Percentiles rank a stretch among this genome's conserved stretches.
These are phyloP conservation scores for Amazona guildingii DNA, from an alignment of 2,113 vertebrate species.

Conservation along the genomic window DNA sequence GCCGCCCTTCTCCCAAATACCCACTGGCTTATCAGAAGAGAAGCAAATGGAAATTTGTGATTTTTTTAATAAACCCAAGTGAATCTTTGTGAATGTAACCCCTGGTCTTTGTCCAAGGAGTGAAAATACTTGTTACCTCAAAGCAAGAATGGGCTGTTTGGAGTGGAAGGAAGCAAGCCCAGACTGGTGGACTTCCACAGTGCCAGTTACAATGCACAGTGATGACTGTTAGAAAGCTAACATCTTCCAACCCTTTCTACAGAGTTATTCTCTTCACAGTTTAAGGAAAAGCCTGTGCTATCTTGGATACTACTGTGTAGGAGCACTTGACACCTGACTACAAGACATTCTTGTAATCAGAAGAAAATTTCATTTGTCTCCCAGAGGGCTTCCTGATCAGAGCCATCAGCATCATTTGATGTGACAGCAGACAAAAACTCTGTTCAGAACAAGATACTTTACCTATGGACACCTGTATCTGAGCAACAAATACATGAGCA, in stretches of 20 bases:
- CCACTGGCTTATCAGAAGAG: background rate
- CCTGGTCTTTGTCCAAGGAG: background rate
- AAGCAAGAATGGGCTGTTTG: background rate
- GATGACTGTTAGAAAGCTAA: background rate
- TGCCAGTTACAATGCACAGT: background rate
- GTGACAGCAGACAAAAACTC: conserved; percentile 3
- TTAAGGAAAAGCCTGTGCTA: background rate
- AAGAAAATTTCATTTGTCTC: background rate
- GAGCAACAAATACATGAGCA: background rate
- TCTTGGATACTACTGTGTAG: background rate
- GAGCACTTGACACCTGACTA: background rate
- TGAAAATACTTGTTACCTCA: background rate
- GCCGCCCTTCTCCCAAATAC: background rate
- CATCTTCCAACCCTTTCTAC: background rate
- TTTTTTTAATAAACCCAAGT: background rate
- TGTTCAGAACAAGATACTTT: background rate
- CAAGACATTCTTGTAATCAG: background rate
- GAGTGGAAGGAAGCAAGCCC: background rate
- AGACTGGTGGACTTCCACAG: background rate
- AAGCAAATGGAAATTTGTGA: background rate
- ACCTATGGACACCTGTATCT: background rate
- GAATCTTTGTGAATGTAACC: background rate
- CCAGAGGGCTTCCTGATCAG: background rate
- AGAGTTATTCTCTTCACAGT: background rate
- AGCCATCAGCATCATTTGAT: background rate